phyloP scores from a whole-genome alignment of 2,113 vertebrate genomes.

The Gnathonemus echidnorhynchus region DNA sequence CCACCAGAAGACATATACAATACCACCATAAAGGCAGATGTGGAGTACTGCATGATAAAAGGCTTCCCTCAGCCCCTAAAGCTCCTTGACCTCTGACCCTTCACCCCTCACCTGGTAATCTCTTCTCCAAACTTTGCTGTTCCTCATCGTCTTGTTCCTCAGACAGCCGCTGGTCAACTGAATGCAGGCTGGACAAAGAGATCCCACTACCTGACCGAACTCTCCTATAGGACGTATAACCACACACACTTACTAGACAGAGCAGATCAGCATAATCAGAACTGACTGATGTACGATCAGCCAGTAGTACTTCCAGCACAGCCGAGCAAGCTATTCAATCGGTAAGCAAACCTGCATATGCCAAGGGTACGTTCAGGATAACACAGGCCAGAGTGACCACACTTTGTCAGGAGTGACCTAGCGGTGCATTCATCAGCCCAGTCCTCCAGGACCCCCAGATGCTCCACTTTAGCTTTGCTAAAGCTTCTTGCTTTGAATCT shows the following conservation, averaged over 20 bases:
- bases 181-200: conserved; percentile 62
- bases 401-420: neutral
- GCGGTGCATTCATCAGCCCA: too few relatives aligned
- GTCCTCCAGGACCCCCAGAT: neutral
- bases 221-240: conserved; percentile 59
- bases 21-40: neutral
- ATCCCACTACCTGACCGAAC: conserved; percentile 86
- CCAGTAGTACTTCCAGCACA: neutral
- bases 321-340: neutral
- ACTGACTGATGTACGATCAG: neutral
- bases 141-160: conserved; percentile 86
- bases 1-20: neutral
- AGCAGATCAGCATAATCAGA: neutral
- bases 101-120: conserved; percentile 69
- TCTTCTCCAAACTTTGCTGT: conserved; percentile 75
- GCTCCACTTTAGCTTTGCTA: neutral
- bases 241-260: neutral
- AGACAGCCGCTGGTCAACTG: conserved; percentile 74
- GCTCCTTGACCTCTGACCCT: neutral
- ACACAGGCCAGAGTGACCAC: too few relatives aligned
- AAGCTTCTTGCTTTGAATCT: neutral
- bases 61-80: neutral
- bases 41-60: neutral
- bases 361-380: neutral
- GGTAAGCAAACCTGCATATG: neutral